Percentiles rank a stretch among this genome's conserved stretches.
Evolutionary conservation across 2,113 vertebrate genomes (phyloP).

Genomic region (Bucco capensis): DNA sequence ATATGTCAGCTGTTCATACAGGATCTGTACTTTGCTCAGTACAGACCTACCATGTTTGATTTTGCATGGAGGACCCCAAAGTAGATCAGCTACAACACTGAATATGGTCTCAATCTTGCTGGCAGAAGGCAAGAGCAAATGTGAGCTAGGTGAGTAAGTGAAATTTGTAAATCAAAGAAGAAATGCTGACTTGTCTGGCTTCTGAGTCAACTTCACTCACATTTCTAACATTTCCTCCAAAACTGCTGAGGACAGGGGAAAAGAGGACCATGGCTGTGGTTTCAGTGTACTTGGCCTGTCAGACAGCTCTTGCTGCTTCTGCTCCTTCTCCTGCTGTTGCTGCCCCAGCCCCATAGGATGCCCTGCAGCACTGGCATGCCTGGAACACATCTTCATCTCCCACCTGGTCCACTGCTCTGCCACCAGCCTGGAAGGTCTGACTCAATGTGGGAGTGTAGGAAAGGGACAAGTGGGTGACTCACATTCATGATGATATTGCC

Average conservation of each 20-base stretch:
- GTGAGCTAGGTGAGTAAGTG: not conserved
- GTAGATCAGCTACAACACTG: not conserved
- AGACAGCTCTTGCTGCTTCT: not conserved
- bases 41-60: not conserved
- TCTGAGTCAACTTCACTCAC: slow-evolving; percentile 14
- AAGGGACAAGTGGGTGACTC: not conserved
- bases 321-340: not conserved
- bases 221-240: slow-evolving; percentile 2
- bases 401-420: not conserved
- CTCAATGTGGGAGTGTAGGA: fast-evolving
- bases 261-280: not conserved
- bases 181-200: slow-evolving; percentile 24
- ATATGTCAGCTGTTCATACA: not conserved
- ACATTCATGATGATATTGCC: not conserved
- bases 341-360: not conserved
- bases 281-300: not conserved
- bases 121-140: not conserved
- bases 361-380: fast-evolving
- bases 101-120: not conserved
- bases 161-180: not conserved
- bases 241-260: slow-evolving; percentile 1
- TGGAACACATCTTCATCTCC: not conserved
- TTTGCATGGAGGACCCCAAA: not conserved
- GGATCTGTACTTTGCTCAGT: not conserved
- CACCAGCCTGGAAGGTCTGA: not conserved